Conservation (phyloP, 2,888 invertebrate species). For the Catocala fraxini region DNA sequence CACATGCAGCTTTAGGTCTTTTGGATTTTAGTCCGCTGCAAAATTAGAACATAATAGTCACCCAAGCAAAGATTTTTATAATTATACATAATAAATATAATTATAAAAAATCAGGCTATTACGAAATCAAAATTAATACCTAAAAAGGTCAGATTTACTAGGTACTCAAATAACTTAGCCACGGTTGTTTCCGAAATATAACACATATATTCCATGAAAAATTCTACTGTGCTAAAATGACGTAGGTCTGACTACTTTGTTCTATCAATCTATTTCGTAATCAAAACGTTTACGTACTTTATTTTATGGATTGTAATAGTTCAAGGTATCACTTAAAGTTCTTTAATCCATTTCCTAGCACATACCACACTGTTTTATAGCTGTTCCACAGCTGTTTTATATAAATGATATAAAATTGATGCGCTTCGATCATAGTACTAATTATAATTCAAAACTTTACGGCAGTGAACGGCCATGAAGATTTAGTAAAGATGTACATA, state of each 20-base stretch:
- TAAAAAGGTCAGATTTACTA: too few species aligned
- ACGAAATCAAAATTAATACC: too few species aligned
- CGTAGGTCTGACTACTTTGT: too few species aligned
- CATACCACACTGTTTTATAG: constrained; percentile 12
- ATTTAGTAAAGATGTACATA: constrained; percentile 47
- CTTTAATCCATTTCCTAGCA: constrained; percentile 52
- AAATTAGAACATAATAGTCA: too few species aligned
- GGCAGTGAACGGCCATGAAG: constrained; percentile 64
- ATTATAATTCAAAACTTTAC: constrained; percentile 63
- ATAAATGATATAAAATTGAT: constrained; percentile 46
- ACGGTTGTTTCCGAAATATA: too few species aligned
- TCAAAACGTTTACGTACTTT: constrained; percentile 3
- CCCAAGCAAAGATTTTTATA: too few species aligned
- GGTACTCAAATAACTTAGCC: too few species aligned
- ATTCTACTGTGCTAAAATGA: constrained; percentile 4
- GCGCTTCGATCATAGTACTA: constrained; percentile 51
- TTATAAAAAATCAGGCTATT: too few species aligned
- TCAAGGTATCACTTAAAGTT: constrained; percentile 40
- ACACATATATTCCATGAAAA: background rate
- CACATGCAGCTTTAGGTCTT: too few species aligned
- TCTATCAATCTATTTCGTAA: background rate
- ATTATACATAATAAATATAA: too few species aligned
- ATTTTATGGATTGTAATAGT: constrained; percentile 18
- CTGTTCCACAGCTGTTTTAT: constrained; percentile 8
- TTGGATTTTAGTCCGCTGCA: too few species aligned